These are phyloP conservation scores for Chroicocephalus ridibundus DNA, from an alignment of 2,113 vertebrate species.

Conservation along the genomic window DNA sequence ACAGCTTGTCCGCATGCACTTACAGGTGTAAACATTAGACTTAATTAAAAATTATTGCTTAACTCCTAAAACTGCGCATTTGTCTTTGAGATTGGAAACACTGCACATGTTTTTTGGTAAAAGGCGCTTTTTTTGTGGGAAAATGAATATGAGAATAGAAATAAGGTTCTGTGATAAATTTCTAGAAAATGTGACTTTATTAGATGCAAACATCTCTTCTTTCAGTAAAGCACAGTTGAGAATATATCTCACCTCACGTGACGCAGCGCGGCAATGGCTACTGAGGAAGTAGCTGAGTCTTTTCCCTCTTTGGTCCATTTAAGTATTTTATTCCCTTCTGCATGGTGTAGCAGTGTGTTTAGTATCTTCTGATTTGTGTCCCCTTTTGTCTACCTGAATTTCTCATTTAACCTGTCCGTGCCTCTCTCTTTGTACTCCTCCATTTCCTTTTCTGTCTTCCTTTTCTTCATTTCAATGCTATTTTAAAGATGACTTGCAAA, in stretches of 20 bases:
- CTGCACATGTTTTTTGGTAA: neutral
- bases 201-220: neutral
- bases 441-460: neutral
- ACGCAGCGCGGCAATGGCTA: neutral
- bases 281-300: neutral
- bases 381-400: neutral
- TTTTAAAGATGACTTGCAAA: neutral
- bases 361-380: neutral
- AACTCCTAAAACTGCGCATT: neutral
- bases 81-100: neutral
- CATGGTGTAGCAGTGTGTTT: neutral
- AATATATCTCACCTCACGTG: neutral
- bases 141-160: neutral
- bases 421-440: neutral
- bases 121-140: neutral
- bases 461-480: neutral
- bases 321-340: neutral
- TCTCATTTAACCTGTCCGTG: neutral
- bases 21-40: neutral
- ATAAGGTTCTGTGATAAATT: neutral
- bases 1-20: neutral
- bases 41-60: neutral
- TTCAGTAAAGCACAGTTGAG: neutral
- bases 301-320: neutral
- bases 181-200: neutral